phyloP scores from a whole-genome alignment of 2,113 vertebrate species.

The Gulo gulo region DNA sequence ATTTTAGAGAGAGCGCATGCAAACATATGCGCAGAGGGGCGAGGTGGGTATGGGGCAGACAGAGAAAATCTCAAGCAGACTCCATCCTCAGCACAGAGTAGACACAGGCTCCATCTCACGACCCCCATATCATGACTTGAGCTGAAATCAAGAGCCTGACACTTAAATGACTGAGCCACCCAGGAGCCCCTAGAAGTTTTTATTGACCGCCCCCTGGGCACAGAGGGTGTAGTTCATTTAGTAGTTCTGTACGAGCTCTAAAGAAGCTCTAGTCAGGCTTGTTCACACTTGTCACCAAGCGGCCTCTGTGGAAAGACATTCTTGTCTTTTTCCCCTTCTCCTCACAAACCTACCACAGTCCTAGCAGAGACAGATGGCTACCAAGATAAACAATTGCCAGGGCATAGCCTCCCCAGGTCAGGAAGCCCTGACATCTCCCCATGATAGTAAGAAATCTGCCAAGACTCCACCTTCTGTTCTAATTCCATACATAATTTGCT shows the following conservation, averaged over 20 bases:
- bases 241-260: neutral
- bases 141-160: neutral
- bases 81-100: neutral
- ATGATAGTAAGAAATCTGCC: neutral
- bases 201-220: neutral
- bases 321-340: neutral
- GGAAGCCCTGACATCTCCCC: neutral
- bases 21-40: neutral
- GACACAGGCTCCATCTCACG: neutral
- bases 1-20: neutral
- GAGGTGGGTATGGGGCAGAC: neutral
- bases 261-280: neutral
- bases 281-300: neutral
- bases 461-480: conserved; percentile 49
- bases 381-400: neutral
- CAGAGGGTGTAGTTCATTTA: neutral
- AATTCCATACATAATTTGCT: conserved; percentile 5
- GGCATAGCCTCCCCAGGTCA: neutral
- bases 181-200: neutral
- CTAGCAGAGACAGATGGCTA: conserved; percentile 32
- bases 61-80: neutral
- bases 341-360: neutral
- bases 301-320: neutral
- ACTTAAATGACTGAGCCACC: neutral
- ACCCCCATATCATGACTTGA: neutral